Conservation (phyloP, 1,140 invertebrate genomes). For the Physella acuta region DNA sequence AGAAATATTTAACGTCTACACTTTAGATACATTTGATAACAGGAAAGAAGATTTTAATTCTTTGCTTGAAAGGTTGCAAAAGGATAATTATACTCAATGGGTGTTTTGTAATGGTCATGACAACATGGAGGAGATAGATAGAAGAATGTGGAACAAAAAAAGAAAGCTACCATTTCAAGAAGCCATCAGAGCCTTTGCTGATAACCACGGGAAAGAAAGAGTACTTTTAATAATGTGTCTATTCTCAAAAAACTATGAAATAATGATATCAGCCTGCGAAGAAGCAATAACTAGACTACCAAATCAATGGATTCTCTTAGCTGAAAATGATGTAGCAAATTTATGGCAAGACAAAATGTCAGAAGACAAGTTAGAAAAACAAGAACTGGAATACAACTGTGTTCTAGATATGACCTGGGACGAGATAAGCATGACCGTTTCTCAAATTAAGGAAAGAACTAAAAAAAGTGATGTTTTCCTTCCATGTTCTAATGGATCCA, state of each 20-base stretch:
- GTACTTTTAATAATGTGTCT: constrained; percentile 34
- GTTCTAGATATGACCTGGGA: constrained; percentile 36
- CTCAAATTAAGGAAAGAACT: neutral
- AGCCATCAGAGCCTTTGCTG: constrained; percentile 30
- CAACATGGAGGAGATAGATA: constrained; percentile 19
- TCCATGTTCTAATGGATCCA: neutral
- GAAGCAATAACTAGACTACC: constrained; percentile 29
- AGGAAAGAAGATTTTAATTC: constrained; percentile 18
- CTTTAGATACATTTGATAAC: constrained; percentile 36
- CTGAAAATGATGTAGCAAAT: constrained; percentile 29
- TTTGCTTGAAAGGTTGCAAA: constrained; percentile 28
- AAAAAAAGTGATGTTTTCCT: neutral
- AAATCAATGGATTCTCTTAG: constrained; percentile 34
- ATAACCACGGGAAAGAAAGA: constrained; percentile 35
- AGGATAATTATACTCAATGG: constrained; percentile 31
- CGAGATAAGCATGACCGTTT: constrained; percentile 26
- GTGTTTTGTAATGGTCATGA: constrained; percentile 43
- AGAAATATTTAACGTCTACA: constrained; percentile 33
- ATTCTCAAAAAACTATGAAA: constrained; percentile 34
- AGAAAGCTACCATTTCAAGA: constrained; percentile 41
- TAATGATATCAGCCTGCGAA: constrained; percentile 30
- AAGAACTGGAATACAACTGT: constrained; percentile 20
- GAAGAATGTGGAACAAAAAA: constrained; percentile 39
- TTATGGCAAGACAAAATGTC: constrained; percentile 28
- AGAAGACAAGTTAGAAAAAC: constrained; percentile 26